Percentiles rank a stretch among this genome's conserved stretches.
These are phyloP conservation scores for Ichneumoninae sp. DNA, from an alignment of 2,888 invertebrate species.

Conservation along the genomic window DNA sequence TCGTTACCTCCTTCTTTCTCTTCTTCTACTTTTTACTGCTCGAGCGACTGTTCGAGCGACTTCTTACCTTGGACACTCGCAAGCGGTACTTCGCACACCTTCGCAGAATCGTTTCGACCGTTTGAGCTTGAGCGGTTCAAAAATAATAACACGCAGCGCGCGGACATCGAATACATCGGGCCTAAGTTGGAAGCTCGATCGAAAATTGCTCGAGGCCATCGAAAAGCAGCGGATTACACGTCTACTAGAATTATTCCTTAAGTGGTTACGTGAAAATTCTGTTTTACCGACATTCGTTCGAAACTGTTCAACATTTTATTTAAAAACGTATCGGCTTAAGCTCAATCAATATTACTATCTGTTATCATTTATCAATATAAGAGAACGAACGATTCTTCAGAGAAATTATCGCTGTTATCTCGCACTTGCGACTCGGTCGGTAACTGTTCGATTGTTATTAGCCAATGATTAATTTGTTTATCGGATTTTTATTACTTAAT, in stretches of 20 bases:
- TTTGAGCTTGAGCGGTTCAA: background rate
- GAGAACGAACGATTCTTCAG: background rate
- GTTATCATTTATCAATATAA: background rate
- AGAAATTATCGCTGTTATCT: background rate
- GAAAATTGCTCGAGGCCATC: background rate
- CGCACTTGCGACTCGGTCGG: background rate
- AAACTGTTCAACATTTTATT: background rate
- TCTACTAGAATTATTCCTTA: background rate
- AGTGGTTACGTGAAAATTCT: background rate
- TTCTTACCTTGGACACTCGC: background rate
- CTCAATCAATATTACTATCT: background rate
- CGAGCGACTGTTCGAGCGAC: background rate
- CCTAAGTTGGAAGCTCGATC: background rate
- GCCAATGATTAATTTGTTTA: background rate
- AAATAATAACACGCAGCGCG: background rate
- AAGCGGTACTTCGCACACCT: background rate
- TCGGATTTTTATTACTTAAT: background rate
- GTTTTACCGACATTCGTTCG: background rate
- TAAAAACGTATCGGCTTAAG: background rate
- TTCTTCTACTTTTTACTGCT: background rate
- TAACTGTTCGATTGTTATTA: background rate
- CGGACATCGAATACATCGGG: background rate
- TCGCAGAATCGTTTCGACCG: background rate
- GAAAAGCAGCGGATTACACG: background rate
- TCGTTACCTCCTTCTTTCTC: background rate